Percentiles rank a stretch among this genome's conserved stretches.
These are phyloP conservation scores for Scomberomorus guttatus DNA, from an alignment of 2,797 vertebrate species.

Conservation along the genomic window DNA sequence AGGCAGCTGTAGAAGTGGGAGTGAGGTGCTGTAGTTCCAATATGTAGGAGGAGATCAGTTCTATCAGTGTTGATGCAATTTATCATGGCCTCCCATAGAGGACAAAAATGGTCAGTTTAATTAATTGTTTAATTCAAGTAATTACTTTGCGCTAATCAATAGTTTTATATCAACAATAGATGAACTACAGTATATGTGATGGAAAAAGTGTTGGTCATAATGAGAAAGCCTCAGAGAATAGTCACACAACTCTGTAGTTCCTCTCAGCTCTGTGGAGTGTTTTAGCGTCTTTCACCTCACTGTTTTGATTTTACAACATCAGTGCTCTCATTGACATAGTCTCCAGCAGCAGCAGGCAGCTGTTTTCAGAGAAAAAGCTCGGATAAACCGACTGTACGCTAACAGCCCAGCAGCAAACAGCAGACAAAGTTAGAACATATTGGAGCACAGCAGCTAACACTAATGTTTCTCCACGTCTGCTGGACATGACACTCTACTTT, in stretches of 20 bases:
- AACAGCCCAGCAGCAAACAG: neutral
- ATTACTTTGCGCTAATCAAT: neutral
- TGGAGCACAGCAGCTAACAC: neutral
- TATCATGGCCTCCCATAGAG: neutral
- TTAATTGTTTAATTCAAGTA: neutral
- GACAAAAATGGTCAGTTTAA: neutral
- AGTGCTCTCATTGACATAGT: neutral
- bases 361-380: neutral
- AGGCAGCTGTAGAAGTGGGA: constrained; percentile 16
- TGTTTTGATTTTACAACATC: neutral
- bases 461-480: too few species aligned
- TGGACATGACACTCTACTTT: too few species aligned
- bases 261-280: too few species aligned
- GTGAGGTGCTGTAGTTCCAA: neutral
- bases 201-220: too few species aligned
- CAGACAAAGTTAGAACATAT: neutral
- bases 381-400: neutral
- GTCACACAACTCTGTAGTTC: too few species aligned
- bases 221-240: too few species aligned
- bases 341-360: neutral
- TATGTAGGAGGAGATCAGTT: constrained; percentile 18
- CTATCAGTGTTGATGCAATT: neutral
- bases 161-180: neutral
- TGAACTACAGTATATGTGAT: too few species aligned
- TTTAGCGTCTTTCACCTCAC: neutral